A percentile compares a stretch with the other conserved stretches of the same genome.
Conservation (phyloP, 35 echinoderm and acorn worm species). For the Ophioderma brevispina region DNA sequence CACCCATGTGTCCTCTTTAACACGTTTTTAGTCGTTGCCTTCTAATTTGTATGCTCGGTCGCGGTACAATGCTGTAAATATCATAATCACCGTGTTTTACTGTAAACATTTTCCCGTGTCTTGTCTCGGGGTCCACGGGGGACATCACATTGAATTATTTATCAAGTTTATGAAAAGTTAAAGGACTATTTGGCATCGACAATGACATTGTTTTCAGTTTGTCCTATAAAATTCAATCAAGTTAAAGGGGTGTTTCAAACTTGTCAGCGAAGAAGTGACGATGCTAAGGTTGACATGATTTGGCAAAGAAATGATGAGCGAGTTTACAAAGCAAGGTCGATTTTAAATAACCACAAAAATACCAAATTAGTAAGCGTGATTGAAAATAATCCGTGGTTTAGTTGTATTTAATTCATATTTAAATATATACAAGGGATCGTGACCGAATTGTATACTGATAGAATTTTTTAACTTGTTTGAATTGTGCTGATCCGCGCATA, state of each 20-base stretch:
- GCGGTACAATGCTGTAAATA: background rate
- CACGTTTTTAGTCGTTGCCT: background rate
- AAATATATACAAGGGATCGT: too few relatives aligned
- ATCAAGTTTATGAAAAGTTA: slow-evolving; percentile 11
- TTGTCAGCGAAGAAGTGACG: too few relatives aligned
- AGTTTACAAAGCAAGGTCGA: too few relatives aligned
- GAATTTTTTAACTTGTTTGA: too few relatives aligned
- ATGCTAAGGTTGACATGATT: too few relatives aligned
- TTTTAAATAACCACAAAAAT: too few relatives aligned
- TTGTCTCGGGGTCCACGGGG: background rate
- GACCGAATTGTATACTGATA: too few relatives aligned
- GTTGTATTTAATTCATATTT: too few relatives aligned
- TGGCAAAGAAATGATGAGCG: too few relatives aligned
- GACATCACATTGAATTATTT: background rate
- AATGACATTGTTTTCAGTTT: background rate
- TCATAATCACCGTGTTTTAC: background rate
- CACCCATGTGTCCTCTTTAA: background rate
- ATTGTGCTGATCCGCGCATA: too few relatives aligned
- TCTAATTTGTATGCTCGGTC: background rate
- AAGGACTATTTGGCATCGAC: background rate
- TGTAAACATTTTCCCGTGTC: background rate
- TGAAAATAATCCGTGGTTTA: too few relatives aligned
- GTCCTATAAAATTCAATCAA: slow-evolving; percentile 5
- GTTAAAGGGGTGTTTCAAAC: background rate
- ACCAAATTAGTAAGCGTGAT: too few relatives aligned